Conservation (phyloP, 1,140 invertebrate species). For the Cheumatopsyche charites region DNA sequence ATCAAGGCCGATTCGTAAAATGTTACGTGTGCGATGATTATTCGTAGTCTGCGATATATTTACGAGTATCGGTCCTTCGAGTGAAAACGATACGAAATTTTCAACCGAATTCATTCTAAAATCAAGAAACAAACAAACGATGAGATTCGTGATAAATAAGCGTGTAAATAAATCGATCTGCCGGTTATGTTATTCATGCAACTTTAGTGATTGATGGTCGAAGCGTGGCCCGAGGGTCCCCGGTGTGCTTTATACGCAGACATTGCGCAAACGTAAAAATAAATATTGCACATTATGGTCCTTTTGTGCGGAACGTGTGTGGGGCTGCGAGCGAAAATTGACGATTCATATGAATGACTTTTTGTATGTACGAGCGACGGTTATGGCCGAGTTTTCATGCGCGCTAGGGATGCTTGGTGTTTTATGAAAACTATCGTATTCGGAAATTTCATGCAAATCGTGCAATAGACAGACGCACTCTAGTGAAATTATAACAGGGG, state of each 20-base stretch:
- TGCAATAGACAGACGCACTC: no score
- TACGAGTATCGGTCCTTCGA: neutral
- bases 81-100: no score
- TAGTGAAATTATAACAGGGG: no score
- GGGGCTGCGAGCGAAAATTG: neutral
- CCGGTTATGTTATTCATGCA: neutral
- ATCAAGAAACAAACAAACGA: no score
- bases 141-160: no score
- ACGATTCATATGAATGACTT: neutral
- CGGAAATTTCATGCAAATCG: no score
- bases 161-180: slow-evolving; percentile 3
- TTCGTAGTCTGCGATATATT: neutral
- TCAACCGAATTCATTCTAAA: no score
- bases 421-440: no score
- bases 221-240: slow-evolving; percentile 4
- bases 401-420: neutral
- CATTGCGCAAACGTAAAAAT: no score
- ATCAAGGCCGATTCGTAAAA: slow-evolving; percentile 17
- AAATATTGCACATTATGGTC: neutral
- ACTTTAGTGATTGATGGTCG: slow-evolving; percentile 17
- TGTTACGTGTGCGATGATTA: neutral
- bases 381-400: neutral
- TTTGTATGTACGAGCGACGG: neutral
- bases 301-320: neutral
- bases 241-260: neutral